These are phyloP conservation scores for Netelia melanura DNA, from an alignment of 2,888 invertebrate species.

Conservation along the genomic window DNA sequence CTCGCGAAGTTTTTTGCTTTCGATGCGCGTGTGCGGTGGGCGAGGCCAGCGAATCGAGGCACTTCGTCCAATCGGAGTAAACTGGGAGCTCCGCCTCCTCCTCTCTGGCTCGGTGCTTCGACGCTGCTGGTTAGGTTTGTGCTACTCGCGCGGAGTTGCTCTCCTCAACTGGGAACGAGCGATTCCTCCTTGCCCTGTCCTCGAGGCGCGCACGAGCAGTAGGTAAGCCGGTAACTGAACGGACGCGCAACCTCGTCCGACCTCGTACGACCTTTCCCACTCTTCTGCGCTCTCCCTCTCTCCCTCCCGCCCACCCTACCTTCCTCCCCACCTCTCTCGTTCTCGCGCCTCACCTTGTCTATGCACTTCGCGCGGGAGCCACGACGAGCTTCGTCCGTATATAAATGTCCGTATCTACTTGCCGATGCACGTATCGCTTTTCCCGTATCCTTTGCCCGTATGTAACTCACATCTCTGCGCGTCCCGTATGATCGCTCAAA, in stretches of 20 bases:
- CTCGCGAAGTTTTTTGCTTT: conserved; percentile 59
- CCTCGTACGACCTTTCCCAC: conserved; percentile 64
- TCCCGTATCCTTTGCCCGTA: not conserved
- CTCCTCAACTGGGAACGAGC: conserved; percentile 48
- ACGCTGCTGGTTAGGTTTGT: conserved; percentile 40
- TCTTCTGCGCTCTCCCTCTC: conserved; percentile 38
- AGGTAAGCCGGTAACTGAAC: conserved; percentile 55
- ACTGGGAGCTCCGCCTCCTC: conserved; percentile 76
- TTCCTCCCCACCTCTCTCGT: conserved; percentile 71
- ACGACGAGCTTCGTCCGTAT: conserved; percentile 49
- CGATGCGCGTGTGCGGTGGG: conserved; percentile 80
- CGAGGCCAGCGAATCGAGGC: conserved; percentile 75
- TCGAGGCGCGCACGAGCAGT: conserved; percentile 66
- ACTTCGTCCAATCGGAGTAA: conserved; percentile 76
- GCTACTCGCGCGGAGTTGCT: conserved; percentile 32
- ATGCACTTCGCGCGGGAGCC: conserved; percentile 55
- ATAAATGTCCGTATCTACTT: conserved; percentile 51
- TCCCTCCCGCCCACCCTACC: conserved; percentile 63
- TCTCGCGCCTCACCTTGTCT: conserved; percentile 52
- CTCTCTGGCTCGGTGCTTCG: conserved; percentile 21
- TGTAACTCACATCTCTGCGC: too few species aligned
- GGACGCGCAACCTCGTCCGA: conserved; percentile 59
- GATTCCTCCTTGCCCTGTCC: conserved; percentile 37
- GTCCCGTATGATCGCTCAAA: not conserved
- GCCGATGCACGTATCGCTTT: conserved; percentile 6